A percentile compares a stretch with the other conserved stretches of the same genome.
phyloP scores from a whole-genome alignment of 1,140 invertebrate species.

The Stegodyphus mimosarum region DNA sequence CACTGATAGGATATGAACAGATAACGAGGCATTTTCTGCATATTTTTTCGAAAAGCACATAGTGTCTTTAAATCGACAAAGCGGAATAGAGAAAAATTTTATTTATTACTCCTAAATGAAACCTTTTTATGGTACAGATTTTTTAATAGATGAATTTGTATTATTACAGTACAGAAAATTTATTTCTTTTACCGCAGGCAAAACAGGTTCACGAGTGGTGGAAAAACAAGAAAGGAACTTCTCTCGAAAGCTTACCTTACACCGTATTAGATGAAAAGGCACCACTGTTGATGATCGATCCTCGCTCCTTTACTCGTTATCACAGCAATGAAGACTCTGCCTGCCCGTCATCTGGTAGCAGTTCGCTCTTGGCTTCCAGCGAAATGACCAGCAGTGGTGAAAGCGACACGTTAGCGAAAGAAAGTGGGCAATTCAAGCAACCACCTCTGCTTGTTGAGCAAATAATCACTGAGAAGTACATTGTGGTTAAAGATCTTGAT shows the following conservation, averaged over 20 bases:
- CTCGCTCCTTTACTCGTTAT: slow-evolving; percentile 8
- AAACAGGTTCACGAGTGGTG: slow-evolving; percentile 24
- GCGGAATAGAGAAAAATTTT: too few species aligned
- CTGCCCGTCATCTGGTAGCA: not conserved
- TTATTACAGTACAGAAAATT: too few species aligned
- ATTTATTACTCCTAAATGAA: too few species aligned
- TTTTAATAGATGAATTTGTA: too few species aligned
- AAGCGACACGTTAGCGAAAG: slow-evolving; percentile 42
- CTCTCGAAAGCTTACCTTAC: not conserved
- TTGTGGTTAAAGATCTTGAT: slow-evolving; percentile 33
- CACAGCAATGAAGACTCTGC: slow-evolving; percentile 36
- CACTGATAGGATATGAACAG: too few species aligned
- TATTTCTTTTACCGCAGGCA: not conserved
- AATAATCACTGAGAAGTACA: slow-evolving; percentile 32
- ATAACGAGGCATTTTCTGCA: too few species aligned
- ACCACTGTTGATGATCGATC: slow-evolving; percentile 12
- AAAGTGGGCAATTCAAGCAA: slow-evolving; percentile 35
- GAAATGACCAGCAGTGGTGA: slow-evolving; percentile 33
- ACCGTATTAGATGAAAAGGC: slow-evolving; percentile 10
- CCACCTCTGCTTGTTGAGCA: slow-evolving; percentile 10
- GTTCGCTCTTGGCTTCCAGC: slow-evolving; percentile 21
- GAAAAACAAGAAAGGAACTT: slow-evolving; percentile 8
- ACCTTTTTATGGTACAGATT: too few species aligned
- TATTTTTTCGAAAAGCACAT: too few species aligned
- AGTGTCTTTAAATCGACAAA: too few species aligned